Evolutionary conservation across 2,888 invertebrate genomes (phyloP), one percentile per base, ranked within the genome.

Genomic region (Aleiodes leptofemur): DNA sequence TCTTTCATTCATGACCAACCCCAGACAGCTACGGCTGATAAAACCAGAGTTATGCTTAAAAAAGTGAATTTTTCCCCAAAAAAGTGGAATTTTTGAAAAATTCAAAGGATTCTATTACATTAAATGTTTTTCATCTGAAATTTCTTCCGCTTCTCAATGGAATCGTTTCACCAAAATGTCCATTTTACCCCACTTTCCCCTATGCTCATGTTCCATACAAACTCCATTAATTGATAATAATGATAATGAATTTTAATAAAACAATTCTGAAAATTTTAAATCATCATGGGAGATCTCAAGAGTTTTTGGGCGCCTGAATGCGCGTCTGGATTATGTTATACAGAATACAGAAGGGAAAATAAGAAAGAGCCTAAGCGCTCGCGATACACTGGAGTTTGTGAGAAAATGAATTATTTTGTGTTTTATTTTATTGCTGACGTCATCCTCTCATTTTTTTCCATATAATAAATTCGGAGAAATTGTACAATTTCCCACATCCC

Each of bases 271-370:
- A 69, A 73, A 66, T 56, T 74, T 9, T 0, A 56, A 74, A 77
- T 72, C 76, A 53, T 56, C 68, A 72, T 6, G 16, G 51, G 48
- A 69, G 71, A 72, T 78, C 80, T 85, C 82, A 84, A 86, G 86
- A 85, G 84, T 83, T 84, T 43, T 77, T 75, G 78, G 78, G 80
- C 82, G 83, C 79, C 82, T 80, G 72, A 80, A 82, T 80, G 82
- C 77, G 84, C 79, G 81, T 87, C 87, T 88, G 88, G 87, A 83
- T 79, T 82, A 81, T 86, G 86, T 88, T 82, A 78, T 43, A 71
- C 56, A 70, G 77, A 70, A 72, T 43, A 71, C 56, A 70, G 77
- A 70, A 72, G 69, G 69, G 77, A 79, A 71, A 51, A 53, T 68
- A 51, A 68, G 50, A 51, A 51, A 31, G 34, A 16, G 51, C 29